phyloP scores from a whole-genome alignment of 23 tunicate species.

The Trididemnum nubilum region DNA sequence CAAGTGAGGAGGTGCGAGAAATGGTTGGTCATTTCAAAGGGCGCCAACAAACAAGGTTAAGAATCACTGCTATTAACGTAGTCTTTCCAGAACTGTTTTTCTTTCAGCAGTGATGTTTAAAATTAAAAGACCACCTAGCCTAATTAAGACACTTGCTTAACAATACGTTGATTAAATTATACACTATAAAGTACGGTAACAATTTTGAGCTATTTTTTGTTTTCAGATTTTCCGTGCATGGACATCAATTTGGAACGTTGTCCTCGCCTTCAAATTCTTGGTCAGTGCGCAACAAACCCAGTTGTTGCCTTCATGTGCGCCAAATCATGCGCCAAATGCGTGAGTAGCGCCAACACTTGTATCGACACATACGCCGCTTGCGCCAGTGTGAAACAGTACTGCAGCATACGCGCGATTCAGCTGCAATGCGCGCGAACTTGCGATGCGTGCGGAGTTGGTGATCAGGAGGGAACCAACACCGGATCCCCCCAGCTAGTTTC shows the following conservation, averaged over 20 bases:
- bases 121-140: no score
- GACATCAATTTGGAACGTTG: slow-evolving; percentile 49
- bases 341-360: not conserved
- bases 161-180: no score
- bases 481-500: not conserved
- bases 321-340: slow-evolving; percentile 66
- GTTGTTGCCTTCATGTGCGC: slow-evolving; percentile 63
- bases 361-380: slow-evolving; percentile 35
- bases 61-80: no score
- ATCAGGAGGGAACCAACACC: slow-evolving; percentile 47
- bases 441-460: slow-evolving; percentile 37
- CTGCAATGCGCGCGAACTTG: slow-evolving; percentile 57
- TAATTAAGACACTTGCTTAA: no score
- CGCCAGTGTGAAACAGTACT: slow-evolving; percentile 13
- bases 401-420: slow-evolving; percentile 34
- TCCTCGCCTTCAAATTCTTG: not conserved
- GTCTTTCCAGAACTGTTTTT: no score
- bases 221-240: slow-evolving; percentile 46
- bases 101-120: no score
- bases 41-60: no score
- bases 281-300: slow-evolving; percentile 35
- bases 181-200: no score
- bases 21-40: no score
- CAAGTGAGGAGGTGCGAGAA: no score
- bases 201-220: no score